Evolutionary conservation across 2,113 vertebrate species (phyloP).

Genomic region (Gobius niger): DNA sequence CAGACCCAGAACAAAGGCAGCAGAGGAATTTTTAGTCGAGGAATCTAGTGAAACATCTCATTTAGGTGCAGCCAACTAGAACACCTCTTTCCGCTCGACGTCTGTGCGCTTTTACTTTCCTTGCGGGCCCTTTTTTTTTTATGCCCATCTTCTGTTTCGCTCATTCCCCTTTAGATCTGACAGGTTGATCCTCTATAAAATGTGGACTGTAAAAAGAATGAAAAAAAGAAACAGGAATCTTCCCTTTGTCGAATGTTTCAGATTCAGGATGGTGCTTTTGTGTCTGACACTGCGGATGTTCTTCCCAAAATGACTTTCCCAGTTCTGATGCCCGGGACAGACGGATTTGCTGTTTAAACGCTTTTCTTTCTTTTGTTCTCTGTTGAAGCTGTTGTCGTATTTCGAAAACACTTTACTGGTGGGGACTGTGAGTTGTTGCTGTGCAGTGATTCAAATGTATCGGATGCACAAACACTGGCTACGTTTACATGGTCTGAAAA

Average conservation of each 20-base stretch:
- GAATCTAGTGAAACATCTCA: constrained; percentile 47
- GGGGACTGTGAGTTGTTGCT: background rate
- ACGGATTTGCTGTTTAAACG: constrained; percentile 47
- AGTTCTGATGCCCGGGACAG: constrained; percentile 38
- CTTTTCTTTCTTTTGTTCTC: constrained; percentile 51
- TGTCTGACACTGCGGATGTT: constrained; percentile 42
- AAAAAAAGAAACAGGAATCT: background rate
- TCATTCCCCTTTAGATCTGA: background rate
- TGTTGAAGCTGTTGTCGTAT: background rate
- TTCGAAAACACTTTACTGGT: background rate
- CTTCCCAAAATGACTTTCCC: constrained; percentile 56
- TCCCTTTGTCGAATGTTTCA: constrained; percentile 1
- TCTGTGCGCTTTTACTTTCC: constrained; percentile 13
- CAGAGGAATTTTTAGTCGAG: constrained; percentile 46
- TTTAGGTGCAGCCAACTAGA: constrained; percentile 55
- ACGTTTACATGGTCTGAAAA: too few species aligned
- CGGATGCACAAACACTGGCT: background rate
- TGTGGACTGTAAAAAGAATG: background rate
- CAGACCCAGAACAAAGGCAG: constrained; percentile 11
- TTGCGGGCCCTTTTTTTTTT: constrained; percentile 9
- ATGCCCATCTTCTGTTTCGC: background rate
- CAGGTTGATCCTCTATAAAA: constrained; percentile 1
- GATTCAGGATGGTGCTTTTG: constrained; percentile 18
- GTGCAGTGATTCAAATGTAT: background rate
- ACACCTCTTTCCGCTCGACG: constrained; percentile 11